Conservation (phyloP, 2,113 vertebrate genomes). For the Gadus chalcogrammus region DNA sequence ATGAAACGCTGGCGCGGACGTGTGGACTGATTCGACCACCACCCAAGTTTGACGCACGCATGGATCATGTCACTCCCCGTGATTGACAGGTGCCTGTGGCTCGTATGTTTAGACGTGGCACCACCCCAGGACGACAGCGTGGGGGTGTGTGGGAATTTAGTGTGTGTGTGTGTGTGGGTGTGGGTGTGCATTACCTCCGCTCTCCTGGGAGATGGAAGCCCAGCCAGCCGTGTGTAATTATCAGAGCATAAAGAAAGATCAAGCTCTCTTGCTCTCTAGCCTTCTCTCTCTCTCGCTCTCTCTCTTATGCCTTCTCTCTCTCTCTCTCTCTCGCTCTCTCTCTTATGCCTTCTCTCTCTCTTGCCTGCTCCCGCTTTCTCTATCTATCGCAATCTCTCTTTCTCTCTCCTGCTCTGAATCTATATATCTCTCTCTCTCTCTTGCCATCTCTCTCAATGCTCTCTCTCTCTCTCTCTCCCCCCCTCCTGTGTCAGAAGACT, state of each 20-base stretch:
- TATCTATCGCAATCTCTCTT: not conserved
- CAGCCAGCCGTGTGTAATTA: constrained; percentile 59
- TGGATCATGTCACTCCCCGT: constrained; percentile 13
- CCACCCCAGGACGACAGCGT: not conserved
- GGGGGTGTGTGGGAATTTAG: not conserved
- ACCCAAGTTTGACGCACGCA: constrained; percentile 25
- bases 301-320: not conserved
- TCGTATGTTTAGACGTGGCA: constrained; percentile 46
- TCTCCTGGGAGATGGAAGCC: constrained; percentile 42
- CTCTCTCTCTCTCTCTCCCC: not conserved
- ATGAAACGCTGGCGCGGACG: constrained; percentile 15
- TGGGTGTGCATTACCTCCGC: constrained; percentile 44
- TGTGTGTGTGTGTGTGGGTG: constrained; percentile 4
- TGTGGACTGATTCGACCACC: not conserved
- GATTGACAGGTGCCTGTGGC: constrained; percentile 54
- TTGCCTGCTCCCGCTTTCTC: not conserved
- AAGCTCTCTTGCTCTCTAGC: constrained; percentile 11
- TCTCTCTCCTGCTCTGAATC: not conserved
- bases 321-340: not conserved
- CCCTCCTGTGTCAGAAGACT: no score
- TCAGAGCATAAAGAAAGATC: constrained; percentile 52
- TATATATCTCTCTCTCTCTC: no score
- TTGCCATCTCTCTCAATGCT: no score
- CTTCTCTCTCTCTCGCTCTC: not conserved
- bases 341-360: not conserved